Conservation (phyloP, 2,113 vertebrate species). For the Zosterops lateralis region DNA sequence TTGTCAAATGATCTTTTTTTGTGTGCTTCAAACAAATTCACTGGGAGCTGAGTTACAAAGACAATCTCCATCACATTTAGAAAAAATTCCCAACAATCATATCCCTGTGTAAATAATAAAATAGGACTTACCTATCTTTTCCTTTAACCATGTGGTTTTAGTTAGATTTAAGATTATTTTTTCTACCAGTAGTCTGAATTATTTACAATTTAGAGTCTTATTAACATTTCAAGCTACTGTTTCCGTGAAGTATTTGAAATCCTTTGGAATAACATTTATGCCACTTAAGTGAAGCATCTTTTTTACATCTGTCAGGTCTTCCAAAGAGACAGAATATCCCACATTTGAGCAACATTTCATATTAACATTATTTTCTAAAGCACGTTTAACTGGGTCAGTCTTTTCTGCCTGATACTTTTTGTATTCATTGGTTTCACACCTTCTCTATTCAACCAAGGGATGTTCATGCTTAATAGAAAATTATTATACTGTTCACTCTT, state of each 20-base stretch:
- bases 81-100: not conserved
- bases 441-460: not conserved
- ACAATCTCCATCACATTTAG: not conserved
- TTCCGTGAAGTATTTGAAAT: constrained; percentile 29
- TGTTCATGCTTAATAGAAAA: not conserved
- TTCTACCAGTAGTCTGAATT: not conserved
- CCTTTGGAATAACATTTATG: constrained; percentile 25
- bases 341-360: not conserved
- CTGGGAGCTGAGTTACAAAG: not conserved
- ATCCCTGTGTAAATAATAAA: not conserved
- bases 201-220: not conserved
- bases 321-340: not conserved
- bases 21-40: not conserved
- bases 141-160: not conserved
- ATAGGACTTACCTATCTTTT: not conserved
- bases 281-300: constrained; percentile 6
- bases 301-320: constrained; percentile 33
- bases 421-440: not conserved
- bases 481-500: not conserved
- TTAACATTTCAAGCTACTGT: not conserved
- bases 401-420: not conserved
- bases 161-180: not conserved
- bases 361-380: constrained; percentile 10
- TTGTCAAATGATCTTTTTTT: not conserved
- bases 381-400: not conserved